A percentile compares a stretch with the other conserved stretches of the same genome.
Evolutionary conservation across 92 coral and sea anemone species (phyloP).

Genomic region (Porites cylindrica): DNA sequence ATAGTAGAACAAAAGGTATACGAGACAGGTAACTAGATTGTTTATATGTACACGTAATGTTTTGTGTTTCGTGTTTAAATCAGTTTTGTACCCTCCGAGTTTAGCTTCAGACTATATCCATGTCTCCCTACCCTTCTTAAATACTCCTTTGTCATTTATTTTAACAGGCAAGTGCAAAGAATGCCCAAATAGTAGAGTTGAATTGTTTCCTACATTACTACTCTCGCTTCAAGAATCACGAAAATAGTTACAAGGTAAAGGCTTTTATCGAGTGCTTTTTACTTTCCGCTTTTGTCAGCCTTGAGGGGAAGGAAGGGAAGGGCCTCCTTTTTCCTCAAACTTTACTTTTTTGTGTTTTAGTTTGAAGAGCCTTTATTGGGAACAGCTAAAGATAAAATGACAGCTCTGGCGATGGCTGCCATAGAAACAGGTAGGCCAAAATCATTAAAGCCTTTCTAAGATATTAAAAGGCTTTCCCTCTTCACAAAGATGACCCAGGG

Average conservation of each 20-base stretch:
- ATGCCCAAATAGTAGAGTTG: slow-evolving; percentile 76
- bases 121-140: not conserved
- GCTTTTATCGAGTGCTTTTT: not conserved
- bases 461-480: no score
- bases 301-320: not conserved
- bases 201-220: slow-evolving; percentile 97
- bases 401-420: slow-evolving; percentile 91
- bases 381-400: slow-evolving; percentile 98
- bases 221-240: slow-evolving; percentile 97
- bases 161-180: slow-evolving; percentile 73
- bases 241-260: slow-evolving; percentile 97
- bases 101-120: no score
- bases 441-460: not conserved
- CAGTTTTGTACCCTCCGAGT: no score
- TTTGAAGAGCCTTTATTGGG: slow-evolving; percentile 94
- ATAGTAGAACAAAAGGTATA: no score
- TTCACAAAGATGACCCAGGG: no score
- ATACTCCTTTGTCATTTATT: not conserved
- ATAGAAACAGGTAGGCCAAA: slow-evolving; percentile 83
- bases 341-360: slow-evolving; percentile 41
- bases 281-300: not conserved
- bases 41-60: no score
- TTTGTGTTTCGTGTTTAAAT: no score
- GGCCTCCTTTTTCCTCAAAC: not conserved
- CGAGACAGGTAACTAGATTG: no score